A percentile compares a stretch with the other conserved stretches of the same genome.
phyloP scores from a whole-genome alignment of 2,888 invertebrate species.

The Amphipyra berbera region DNA sequence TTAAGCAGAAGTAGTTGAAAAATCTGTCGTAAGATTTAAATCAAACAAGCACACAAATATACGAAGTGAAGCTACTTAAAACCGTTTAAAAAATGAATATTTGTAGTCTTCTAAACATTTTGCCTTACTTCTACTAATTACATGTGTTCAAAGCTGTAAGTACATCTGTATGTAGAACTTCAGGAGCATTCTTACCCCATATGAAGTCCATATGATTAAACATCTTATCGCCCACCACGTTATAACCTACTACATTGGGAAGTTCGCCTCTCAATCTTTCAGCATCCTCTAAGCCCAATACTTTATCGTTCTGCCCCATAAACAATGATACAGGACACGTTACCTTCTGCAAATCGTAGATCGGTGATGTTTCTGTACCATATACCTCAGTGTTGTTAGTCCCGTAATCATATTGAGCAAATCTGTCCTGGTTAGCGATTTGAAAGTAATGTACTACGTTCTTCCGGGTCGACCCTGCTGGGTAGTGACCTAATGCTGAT shows the following conservation, averaged over 20 bases:
- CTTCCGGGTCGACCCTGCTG: constrained; percentile 15
- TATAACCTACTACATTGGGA: constrained; percentile 20
- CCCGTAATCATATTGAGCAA: constrained; percentile 20
- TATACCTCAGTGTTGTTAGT: constrained; percentile 12
- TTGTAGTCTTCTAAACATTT: background rate
- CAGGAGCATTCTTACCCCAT: constrained; percentile 8
- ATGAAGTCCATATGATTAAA: constrained; percentile 32
- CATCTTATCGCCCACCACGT: constrained; percentile 9
- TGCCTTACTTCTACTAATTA: background rate
- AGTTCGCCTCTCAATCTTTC: constrained; percentile 7
- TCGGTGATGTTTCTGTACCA: constrained; percentile 15
- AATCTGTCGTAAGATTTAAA: no score
- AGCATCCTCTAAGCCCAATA: constrained; percentile 11
- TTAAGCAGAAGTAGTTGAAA: no score
- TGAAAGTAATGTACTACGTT: constrained; percentile 13
- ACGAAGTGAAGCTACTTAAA: no score
- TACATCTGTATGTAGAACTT: constrained; percentile 20
- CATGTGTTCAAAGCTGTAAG: constrained; percentile 13
- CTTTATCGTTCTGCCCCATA: constrained; percentile 14
- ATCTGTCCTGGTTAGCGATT: constrained; percentile 1
- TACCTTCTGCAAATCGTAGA: constrained; percentile 22
- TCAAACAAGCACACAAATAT: no score
- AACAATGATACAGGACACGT: constrained; percentile 23
- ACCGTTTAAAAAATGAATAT: no score
- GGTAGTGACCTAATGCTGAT: constrained; percentile 14